Evolutionary conservation across 2,888 invertebrate species (phyloP).

Genomic region (Nymphalis c-album): DNA sequence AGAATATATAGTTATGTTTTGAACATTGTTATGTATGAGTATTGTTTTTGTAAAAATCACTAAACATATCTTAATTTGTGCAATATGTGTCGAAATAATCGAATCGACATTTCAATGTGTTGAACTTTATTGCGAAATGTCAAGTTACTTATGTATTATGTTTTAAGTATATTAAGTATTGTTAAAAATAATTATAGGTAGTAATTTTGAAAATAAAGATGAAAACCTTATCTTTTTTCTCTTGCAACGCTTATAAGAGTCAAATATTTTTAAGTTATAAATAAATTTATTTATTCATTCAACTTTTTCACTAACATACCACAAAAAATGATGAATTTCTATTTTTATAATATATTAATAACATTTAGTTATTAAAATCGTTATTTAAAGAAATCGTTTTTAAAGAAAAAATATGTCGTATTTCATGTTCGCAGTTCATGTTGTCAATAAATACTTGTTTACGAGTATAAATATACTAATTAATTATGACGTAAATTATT

Average conservation of each 20-base stretch:
- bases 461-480: no score
- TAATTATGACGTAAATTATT: no score
- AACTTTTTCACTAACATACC: no score
- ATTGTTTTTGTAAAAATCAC: background rate
- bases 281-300: no score
- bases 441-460: no score
- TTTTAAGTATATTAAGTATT: constrained; percentile 3
- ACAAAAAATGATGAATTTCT: no score
- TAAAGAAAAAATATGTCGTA: no score
- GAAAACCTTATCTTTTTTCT: background rate
- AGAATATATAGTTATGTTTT: background rate
- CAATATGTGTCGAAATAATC: background rate
- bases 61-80: background rate
- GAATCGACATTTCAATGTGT: background rate
- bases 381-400: no score
- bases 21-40: background rate
- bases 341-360: no score
- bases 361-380: no score
- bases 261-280: no score
- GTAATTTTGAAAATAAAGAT: background rate
- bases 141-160: background rate
- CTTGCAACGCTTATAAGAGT: background rate
- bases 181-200: background rate
- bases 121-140: background rate
- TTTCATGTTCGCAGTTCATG: no score